Percentiles rank a stretch among this genome's conserved stretches.
Evolutionary conservation across 2,888 invertebrate genomes (phyloP).

Genomic region (Colletes collaris): DNA sequence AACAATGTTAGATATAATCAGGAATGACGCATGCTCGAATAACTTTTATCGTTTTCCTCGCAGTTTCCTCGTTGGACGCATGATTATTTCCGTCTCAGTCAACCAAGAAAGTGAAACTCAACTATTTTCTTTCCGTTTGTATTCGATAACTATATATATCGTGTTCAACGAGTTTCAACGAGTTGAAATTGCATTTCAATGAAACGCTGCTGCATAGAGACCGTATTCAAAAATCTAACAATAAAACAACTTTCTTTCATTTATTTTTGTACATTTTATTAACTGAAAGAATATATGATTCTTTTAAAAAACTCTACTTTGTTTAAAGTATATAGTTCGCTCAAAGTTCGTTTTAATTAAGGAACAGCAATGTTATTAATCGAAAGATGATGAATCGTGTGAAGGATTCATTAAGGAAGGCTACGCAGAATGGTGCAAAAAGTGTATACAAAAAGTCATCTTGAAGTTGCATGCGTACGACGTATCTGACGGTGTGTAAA

Average conservation of each 20-base stretch:
- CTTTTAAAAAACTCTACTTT: no score
- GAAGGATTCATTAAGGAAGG: neutral
- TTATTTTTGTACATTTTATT: no score
- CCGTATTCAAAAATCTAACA: no score
- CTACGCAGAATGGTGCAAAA: neutral
- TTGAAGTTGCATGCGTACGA: neutral
- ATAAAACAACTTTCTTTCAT: no score
- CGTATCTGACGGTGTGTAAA: constrained; percentile 25
- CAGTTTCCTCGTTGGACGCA: constrained; percentile 3
- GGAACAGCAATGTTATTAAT: neutral
- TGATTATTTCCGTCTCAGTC: constrained; percentile 31
- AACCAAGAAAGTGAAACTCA: constrained; percentile 37
- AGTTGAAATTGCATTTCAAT: no score
- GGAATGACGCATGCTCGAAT: neutral
- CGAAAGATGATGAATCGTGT: neutral
- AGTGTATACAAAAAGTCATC: constrained; percentile 5
- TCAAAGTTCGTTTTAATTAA: no score
- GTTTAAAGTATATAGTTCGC: no score
- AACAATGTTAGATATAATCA: constrained; percentile 12
- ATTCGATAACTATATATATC: constrained; percentile 1
- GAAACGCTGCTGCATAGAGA: no score
- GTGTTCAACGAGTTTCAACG: no score
- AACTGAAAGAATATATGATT: no score
- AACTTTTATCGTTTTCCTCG: constrained; percentile 19
- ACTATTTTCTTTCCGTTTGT: constrained; percentile 5